These are phyloP conservation scores for Apamea crenata DNA, from an alignment of 2,888 invertebrate species.

Conservation along the genomic window DNA sequence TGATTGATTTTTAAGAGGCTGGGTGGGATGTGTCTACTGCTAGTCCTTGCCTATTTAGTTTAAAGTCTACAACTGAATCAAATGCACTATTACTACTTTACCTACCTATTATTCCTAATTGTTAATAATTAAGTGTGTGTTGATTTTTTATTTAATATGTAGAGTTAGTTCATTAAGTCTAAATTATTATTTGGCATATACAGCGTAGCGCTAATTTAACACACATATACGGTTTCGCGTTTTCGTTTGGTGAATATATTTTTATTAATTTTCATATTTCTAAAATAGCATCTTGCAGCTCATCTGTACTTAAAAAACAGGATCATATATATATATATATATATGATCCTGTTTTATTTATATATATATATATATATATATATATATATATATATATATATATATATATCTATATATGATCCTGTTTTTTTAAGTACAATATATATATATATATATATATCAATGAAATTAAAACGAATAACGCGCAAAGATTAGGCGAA, in stretches of 20 bases:
- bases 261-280: background rate
- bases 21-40: background rate
- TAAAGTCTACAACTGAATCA: background rate
- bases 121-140: background rate
- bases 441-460: too few relatives aligned
- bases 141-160: too few relatives aligned
- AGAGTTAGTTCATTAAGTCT: background rate
- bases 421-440: too few relatives aligned
- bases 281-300: background rate
- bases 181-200: background rate
- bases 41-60: background rate
- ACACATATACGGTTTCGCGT: background rate
- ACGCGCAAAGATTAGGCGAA: too few relatives aligned
- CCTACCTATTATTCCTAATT: background rate
- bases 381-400: too few relatives aligned
- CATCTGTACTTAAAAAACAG: background rate
- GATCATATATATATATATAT: too few relatives aligned
- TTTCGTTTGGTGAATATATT: background rate
- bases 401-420: too few relatives aligned
- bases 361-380: too few relatives aligned
- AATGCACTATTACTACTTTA: background rate
- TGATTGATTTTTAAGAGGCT: background rate
- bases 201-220: background rate
- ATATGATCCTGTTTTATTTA: too few relatives aligned
- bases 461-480: too few relatives aligned